Base-by-base conservation (phyloP, 2,888 invertebrate genomes). In the Diaprepes abbreviatus region DNA sequence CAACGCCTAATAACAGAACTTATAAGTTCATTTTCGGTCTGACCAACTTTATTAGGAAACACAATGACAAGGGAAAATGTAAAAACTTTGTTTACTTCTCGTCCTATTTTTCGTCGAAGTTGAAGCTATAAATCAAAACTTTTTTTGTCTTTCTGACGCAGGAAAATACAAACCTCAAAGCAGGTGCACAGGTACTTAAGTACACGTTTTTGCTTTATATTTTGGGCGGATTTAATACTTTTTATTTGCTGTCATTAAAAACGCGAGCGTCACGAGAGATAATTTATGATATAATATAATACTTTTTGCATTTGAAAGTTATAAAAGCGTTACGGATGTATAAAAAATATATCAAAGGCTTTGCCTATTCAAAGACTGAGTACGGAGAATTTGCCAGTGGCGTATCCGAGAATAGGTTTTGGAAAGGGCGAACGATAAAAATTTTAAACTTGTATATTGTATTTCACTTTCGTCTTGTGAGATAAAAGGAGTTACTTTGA, bases 41-140 rank as follows among this genome's bases (percentile, higher is more conserved):
- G 1, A n/a, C 19, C 10, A 43, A 43, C 43, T 43, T 19, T 43
- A 43, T 21, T 43, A 43, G 7, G 21, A n/a, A 43, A n/a, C n/a
- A 43, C 43, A 19, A 21, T 17, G 43, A 21, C 43, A 43, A 43
- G 43, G n/a, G 58, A 36, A 38, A 40, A 24, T 58, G 28, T 31
- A 31, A 58, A 58, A 58, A 58, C 14, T 58, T 40, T 43, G 43
- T 40, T 58, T 43, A 38, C 36, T 24, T 36, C 31, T 28, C 2
- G 48, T 48, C 28, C 28, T 28, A 48, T 48, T 48, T 48, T 52
- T 63, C 52, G 33, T 6, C 19, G 35, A 28, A 31, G 35, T 28
- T 40, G 54, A 54, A 54, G 54, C 52, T 28, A 64, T 64, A 54
- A 64, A 64, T 64, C 64, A 64, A 64, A 64, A 43, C 14, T 64